Conservation (phyloP, 2,113 vertebrate species). For the Gasterosteus aculeatus region DNA sequence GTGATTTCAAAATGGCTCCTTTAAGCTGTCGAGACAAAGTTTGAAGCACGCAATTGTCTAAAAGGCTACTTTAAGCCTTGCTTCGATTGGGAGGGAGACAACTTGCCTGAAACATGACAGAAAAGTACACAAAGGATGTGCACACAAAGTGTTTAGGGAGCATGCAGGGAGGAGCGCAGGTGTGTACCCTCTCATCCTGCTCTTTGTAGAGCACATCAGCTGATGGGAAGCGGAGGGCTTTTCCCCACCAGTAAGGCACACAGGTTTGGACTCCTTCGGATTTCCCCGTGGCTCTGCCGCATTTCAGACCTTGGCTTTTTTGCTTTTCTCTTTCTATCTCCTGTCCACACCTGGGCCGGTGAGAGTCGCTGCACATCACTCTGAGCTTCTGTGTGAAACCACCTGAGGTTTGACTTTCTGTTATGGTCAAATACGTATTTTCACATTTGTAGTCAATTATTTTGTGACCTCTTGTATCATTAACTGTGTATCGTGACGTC, state of each 20-base stretch:
- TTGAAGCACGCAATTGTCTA: neutral
- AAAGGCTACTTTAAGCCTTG: neutral
- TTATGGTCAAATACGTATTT: neutral
- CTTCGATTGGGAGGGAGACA: neutral
- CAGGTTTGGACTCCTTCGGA: conserved; percentile 34
- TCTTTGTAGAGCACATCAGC: conserved; percentile 35
- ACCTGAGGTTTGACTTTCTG: neutral
- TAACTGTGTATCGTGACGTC: neutral
- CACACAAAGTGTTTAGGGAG: neutral
- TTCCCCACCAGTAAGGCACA: conserved; percentile 45
- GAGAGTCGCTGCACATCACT: neutral
- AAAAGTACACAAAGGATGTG: neutral
- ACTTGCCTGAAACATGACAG: neutral
- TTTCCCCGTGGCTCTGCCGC: conserved; percentile 35
- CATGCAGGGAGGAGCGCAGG: conserved; percentile 39
- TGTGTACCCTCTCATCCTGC: conserved; percentile 48
- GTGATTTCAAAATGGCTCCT: neutral
- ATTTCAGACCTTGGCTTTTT: conserved; percentile 5
- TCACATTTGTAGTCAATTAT: neutral
- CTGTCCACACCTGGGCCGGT: conserved; percentile 25
- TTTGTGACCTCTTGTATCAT: neutral
- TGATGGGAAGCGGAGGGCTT: conserved; percentile 51
- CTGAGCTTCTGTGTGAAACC: neutral
- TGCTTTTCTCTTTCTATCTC: conserved; percentile 6
- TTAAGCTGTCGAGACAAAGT: neutral